Percentiles rank a stretch among this genome's conserved stretches.
Evolutionary conservation across 2,888 invertebrate species (phyloP).

Genomic region (Leptogaster cylindrica): DNA sequence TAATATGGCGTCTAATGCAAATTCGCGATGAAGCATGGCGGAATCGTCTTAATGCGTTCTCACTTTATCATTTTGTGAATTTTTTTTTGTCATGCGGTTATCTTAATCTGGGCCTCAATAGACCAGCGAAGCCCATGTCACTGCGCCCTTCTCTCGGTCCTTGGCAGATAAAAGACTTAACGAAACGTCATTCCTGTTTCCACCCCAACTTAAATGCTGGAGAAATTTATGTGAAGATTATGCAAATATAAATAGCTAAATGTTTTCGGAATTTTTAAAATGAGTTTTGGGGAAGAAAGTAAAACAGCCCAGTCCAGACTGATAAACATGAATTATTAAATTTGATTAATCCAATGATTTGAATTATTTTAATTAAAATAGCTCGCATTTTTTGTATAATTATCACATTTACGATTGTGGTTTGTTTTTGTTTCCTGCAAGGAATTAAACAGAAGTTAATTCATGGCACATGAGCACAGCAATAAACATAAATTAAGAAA

Average conservation of each 20-base stretch:
- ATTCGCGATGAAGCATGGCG: constrained; percentile 5
- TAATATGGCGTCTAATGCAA: neutral
- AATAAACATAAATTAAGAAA: too few species aligned
- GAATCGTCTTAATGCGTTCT: too few species aligned
- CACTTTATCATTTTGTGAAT: constrained; percentile 11
- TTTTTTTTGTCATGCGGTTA: constrained; percentile 3
- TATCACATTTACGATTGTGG: too few species aligned
- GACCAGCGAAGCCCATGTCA: neutral
- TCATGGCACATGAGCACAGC: too few species aligned
- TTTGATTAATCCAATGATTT: too few species aligned
- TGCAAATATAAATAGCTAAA: constrained; percentile 14
- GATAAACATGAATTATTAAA: too few species aligned
- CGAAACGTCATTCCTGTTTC: neutral
- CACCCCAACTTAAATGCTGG: constrained; percentile 9
- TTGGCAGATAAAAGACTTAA: neutral
- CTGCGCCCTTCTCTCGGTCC: neutral
- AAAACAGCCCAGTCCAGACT: too few species aligned
- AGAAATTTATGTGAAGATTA: constrained; percentile 27
- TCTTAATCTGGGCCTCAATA: constrained; percentile 7
- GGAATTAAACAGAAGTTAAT: too few species aligned
- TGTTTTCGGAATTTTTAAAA: constrained; percentile 13
- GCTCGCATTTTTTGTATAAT: too few species aligned
- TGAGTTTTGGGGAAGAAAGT: neutral
- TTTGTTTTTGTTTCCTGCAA: too few species aligned
- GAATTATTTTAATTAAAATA: too few species aligned